Conservation (phyloP, 2,888 invertebrate genomes). For the Auanema freiburgensis region DNA sequence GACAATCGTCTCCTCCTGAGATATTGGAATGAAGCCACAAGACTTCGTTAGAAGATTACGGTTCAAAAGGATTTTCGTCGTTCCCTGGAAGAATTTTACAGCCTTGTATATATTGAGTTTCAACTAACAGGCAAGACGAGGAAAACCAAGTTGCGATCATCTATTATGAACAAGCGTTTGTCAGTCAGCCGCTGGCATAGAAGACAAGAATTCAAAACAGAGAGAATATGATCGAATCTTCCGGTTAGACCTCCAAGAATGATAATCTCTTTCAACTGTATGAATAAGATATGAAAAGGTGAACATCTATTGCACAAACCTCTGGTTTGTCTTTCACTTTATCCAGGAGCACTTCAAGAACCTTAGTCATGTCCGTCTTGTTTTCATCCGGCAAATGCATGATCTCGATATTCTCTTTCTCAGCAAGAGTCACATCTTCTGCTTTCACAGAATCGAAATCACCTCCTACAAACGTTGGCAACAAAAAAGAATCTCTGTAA, state of each 20-base stretch:
- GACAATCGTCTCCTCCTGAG: constrained; percentile 46
- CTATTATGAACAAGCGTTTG: too few species aligned
- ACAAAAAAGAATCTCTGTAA: constrained; percentile 14
- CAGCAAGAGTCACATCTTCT: not conserved
- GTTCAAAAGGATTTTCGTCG: constrained; percentile 20
- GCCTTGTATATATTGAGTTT: not conserved
- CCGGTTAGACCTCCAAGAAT: constrained; percentile 51
- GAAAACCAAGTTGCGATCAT: too few species aligned
- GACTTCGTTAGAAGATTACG: constrained; percentile 20
- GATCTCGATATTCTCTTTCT: constrained; percentile 7
- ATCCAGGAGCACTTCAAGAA: constrained; percentile 30
- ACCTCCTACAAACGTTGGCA: constrained; percentile 45
- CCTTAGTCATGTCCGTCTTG: constrained; percentile 47
- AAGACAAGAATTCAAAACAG: constrained; percentile 44
- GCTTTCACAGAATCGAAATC: constrained; percentile 53
- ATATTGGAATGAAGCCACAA: constrained; percentile 55
- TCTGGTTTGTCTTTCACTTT: constrained; percentile 4
- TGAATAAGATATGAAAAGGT: not conserved
- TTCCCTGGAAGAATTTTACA: constrained; percentile 20
- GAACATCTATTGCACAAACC: too few species aligned
- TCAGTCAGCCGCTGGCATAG: not conserved
- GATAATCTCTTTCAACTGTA: constrained; percentile 31
- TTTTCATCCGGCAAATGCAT: constrained; percentile 28
- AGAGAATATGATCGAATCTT: constrained; percentile 58
- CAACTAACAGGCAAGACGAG: not conserved